These are phyloP conservation scores for Pseudococcus longispinus DNA, from an alignment of 2,888 invertebrate genomes.

Conservation along the genomic window DNA sequence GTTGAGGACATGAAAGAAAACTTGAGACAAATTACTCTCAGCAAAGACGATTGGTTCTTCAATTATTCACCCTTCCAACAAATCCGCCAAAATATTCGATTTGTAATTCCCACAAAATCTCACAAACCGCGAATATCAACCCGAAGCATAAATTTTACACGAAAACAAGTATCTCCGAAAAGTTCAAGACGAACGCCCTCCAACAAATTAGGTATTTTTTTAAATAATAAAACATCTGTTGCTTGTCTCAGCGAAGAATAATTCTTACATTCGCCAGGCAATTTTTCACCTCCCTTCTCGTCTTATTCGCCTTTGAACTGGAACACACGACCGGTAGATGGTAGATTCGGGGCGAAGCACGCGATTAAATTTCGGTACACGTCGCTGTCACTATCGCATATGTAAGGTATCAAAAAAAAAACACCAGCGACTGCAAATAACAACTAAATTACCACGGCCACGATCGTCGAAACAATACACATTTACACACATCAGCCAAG, in stretches of 20 bases:
- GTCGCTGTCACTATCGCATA: not conserved
- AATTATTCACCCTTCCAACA: too few species aligned
- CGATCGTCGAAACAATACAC: not conserved
- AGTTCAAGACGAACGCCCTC: not conserved
- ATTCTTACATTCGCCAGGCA: not conserved
- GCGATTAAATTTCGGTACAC: conserved; percentile 13
- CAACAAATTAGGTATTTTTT: not conserved
- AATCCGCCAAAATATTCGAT: too few species aligned
- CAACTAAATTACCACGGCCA: not conserved
- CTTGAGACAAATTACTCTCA: too few species aligned
- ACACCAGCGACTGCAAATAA: not conserved
- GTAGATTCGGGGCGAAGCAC: not conserved
- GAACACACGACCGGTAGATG: not conserved
- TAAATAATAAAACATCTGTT: conserved; percentile 15
- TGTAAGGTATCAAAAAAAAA: not conserved
- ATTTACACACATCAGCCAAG: not conserved
- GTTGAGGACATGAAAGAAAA: too few species aligned
- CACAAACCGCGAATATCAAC: too few species aligned
- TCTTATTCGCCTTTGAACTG: not conserved
- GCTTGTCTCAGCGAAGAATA: not conserved
- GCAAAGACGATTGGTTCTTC: too few species aligned
- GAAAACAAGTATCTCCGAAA: not conserved
- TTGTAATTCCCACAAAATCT: too few species aligned
- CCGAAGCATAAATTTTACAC: not conserved
- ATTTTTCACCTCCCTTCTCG: not conserved